These are phyloP conservation scores for Leptura quadrifasciata DNA, from an alignment of 2,888 invertebrate species.

Conservation along the genomic window DNA sequence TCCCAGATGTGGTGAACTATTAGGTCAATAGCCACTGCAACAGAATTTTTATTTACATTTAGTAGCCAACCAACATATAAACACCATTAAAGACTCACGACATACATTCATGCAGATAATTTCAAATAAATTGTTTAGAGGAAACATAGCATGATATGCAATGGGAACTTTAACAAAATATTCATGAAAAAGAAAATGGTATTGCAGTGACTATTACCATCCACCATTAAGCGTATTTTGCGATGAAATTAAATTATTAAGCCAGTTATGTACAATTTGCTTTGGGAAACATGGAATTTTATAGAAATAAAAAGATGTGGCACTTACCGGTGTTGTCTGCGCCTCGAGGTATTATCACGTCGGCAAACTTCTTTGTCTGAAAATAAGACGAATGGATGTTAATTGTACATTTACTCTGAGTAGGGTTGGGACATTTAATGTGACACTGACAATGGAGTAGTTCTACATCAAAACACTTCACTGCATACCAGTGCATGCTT, in stretches of 20 bases:
- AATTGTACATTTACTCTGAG: no score
- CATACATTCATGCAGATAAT: constrained; percentile 46
- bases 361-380: constrained; percentile 99
- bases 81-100: constrained; percentile 43
- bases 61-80: constrained; percentile 27
- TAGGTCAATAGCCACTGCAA: constrained; percentile 99
- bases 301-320: constrained; percentile 15
- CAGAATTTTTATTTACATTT: constrained; percentile 70
- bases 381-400: constrained; percentile 67
- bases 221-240: constrained; percentile 53
- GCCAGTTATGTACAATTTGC: constrained; percentile 31
- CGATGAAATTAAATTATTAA: constrained; percentile 34
- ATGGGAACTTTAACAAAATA: constrained; percentile 24
- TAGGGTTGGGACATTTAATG: no score
- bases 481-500: no score
- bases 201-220: constrained; percentile 69
- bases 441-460: no score
- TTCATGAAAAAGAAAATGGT: constrained; percentile 53
- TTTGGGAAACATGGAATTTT: constrained; percentile 20
- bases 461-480: no score
- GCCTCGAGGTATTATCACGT: constrained; percentile 98
- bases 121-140: constrained; percentile 1
- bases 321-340: constrained; percentile 96
- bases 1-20: constrained; percentile 99
- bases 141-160: constrained; percentile 27